A percentile compares a stretch with the other conserved stretches of the same genome.
Evolutionary conservation across 23 tunicate genomes (phyloP).

Genomic region (Halocynthia aurantium): DNA sequence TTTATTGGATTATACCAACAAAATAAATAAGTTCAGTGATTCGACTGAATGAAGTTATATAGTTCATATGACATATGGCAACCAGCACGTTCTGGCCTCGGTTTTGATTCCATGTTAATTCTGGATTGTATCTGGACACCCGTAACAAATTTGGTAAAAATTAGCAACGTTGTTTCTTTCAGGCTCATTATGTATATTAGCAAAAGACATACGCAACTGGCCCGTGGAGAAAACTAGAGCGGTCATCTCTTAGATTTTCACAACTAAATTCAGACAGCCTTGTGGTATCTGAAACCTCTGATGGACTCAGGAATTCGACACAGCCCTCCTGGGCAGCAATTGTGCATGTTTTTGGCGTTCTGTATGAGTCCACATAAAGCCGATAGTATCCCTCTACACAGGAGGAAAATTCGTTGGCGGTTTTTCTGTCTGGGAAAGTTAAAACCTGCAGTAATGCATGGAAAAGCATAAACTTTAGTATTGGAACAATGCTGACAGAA

Average conservation of each 20-base stretch:
- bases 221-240: background rate
- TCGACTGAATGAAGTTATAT: background rate
- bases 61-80: no score
- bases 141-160: background rate
- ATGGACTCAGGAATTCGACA: no score
- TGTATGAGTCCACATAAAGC: background rate
- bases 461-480: no score
- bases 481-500: background rate
- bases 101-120: background rate
- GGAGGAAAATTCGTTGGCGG: background rate
- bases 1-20: no score
- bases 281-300: no score
- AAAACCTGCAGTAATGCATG: background rate
- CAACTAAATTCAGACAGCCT: no score
- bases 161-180: background rate
- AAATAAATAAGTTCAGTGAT: no score
- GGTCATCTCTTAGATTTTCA: no score
- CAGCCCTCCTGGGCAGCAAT: no score
- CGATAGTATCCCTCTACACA: constrained; percentile 5
- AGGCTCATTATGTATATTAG: background rate
- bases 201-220: constrained; percentile 1
- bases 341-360: no score
- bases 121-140: no score
- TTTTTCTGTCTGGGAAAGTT: background rate
- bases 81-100: no score